Percentiles rank a stretch among this genome's conserved stretches.
Conservation (phyloP, 2,797 vertebrate genomes). For the Rhadinocentrus ornatus region DNA sequence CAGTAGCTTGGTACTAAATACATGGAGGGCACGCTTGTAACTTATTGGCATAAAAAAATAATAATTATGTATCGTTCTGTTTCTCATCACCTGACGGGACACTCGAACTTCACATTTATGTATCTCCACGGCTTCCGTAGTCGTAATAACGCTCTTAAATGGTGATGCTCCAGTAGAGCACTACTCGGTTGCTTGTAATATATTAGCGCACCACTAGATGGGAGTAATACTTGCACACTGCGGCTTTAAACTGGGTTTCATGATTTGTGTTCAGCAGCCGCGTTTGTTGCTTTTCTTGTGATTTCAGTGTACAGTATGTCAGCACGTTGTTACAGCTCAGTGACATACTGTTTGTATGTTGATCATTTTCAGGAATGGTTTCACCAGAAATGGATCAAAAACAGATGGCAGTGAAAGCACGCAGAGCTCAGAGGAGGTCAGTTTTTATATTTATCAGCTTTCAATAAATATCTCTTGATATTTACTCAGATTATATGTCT, state of each 20-base stretch:
- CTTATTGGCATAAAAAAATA: no score
- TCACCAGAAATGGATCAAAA: slow-evolving; percentile 7
- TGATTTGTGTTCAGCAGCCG: neutral
- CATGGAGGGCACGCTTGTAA: no score
- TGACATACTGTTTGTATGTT: slow-evolving; percentile 5
- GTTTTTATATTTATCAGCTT: slow-evolving; percentile 1
- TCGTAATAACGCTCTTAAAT: no score
- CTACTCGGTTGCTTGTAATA: no score
- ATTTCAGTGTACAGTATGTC: neutral
- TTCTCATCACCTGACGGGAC: no score
- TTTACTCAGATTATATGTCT: neutral
- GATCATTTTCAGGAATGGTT: slow-evolving; percentile 55
- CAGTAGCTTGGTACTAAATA: no score
- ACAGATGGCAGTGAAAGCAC: slow-evolving; percentile 11
- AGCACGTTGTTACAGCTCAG: neutral
- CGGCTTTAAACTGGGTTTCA: neutral
- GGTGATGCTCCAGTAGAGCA: no score
- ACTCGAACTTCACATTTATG: no score
- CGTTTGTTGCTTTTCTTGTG: neutral
- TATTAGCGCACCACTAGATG: no score
- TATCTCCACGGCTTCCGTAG: no score
- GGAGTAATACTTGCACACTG: no score
- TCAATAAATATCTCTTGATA: neutral
- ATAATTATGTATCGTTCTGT: no score
- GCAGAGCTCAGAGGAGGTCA: slow-evolving; percentile 37